phyloP scores from a whole-genome alignment of 2,113 vertebrate species.

The Sander lucioperca region DNA sequence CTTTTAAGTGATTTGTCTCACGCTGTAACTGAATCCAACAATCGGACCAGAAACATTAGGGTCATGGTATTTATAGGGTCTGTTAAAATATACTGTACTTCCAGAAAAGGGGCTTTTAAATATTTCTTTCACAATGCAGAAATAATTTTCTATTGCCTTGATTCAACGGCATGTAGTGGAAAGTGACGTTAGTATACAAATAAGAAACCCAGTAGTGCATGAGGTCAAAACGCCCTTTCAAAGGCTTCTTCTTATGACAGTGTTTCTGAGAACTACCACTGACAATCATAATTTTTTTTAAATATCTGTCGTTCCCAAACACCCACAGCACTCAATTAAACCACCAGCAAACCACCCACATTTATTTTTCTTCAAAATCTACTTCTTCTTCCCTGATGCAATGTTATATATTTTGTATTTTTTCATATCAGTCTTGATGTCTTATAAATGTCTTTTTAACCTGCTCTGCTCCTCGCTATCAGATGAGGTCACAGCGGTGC shows the following conservation, averaged over 20 bases:
- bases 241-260: background rate
- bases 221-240: conserved; percentile 24
- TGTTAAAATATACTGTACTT: conserved; percentile 31
- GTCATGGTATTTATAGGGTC: conserved; percentile 41
- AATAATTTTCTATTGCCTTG: background rate
- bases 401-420: conserved; percentile 42
- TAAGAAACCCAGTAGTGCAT: background rate
- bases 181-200: conserved; percentile 1
- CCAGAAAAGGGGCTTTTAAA: background rate
- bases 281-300: conserved; percentile 33
- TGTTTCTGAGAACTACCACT: conserved; percentile 17
- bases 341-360: conserved; percentile 24
- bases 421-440: conserved; percentile 53
- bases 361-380: conserved; percentile 33
- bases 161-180: background rate
- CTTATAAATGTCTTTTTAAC: conserved; percentile 72
- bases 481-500: conserved; percentile 75
- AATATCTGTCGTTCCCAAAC: conserved; percentile 49
- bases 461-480: conserved; percentile 66
- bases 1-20: conserved; percentile 43
- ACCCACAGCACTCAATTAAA: conserved; percentile 32
- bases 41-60: conserved; percentile 27
- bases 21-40: conserved; percentile 35
- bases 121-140: background rate
- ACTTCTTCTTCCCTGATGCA: conserved; percentile 30